Evolutionary conservation across 2,888 invertebrate species (phyloP), one percentile per base, ranked within the genome.

Genomic region (Synanthedon andrenaeformis): DNA sequence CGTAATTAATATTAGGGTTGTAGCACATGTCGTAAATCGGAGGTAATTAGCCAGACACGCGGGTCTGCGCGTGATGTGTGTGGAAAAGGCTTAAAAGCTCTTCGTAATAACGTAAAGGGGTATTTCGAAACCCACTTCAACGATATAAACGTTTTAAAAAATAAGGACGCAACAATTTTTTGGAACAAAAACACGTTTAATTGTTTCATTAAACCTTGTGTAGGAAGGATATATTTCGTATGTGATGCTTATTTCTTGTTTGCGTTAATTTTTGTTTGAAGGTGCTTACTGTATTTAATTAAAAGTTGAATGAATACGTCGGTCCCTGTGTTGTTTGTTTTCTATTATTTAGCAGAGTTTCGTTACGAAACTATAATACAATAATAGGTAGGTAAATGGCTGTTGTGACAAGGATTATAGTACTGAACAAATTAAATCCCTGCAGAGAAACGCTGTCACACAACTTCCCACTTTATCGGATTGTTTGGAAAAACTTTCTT

Each of bases 1-100:
- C 65, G 72, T 76, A 74, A 78, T 77, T 76, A 78, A 76, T 76
- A 76, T 74, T 63, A 70, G 65, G 68, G 69, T 60, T 51, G 62
- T 60, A 61, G 62, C 67, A 66, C 69, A 69, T 65, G 69, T 63
- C 69, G 73, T 80, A 80, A 79, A 81, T 81, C 72, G 74, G 70
- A 74, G 74, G 81, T 80, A 82, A 83, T 84, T 83, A 83, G 74
- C 72, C 66, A 62, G 61, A 62, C 69, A 60, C 63, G 63, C 61
- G 64, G 62, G 66, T 57, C 69, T 74, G 77, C 61, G 61, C 71
- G 72, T 80, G 81, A 79, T 72, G 72, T 69, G 69, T 69, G 70
- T 66, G 67, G 60, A 59, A 70, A 63, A 65, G 72, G 72, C 69
- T 74, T 73, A 74, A 76, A 79, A 74, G 72, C 74, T 70, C 73